Base-by-base conservation (phyloP, 1,140 invertebrate species). In the Pentalonia nigronervosa region DNA sequence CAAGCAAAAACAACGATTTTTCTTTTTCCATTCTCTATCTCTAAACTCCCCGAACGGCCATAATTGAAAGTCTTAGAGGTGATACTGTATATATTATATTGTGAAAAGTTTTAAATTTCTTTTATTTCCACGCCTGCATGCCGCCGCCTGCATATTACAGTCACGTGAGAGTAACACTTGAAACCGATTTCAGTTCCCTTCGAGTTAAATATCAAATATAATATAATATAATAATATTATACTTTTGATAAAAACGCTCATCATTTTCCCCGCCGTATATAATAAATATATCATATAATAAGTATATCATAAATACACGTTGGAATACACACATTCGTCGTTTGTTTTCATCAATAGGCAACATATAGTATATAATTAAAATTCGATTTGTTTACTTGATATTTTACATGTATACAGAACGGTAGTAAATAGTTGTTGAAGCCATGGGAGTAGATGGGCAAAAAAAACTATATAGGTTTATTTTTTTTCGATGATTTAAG, bases 1-100 rank as follows among this genome's bases (percentile, higher is more conserved):
- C 88, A 36, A 89, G 81, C 81, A 86, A 93, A 93, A 93, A 93
- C 81, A 56, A 84, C 91, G 91, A 84, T 93, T 93, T 93, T 93
- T 91, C 90, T 91, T 91, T 83, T 91, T 47, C 45, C 90, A 48
- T 91, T 81, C 67, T 83, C 45, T 83, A n/a, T 48, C 90, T 81
- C 76, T 91, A 91, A 91, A 91, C 67, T 91, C 90, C 90, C 90
- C 21, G 90, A 91, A 91, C 76, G 67, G n/a, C 90, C 67, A 91
- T 91, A 91, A 91, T 91, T 91, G 90, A 91, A 91, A 91, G 90
- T 91, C 90, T 91, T 91, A 81, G 30, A 91, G 90, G 90, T 81
- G 90, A 83, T 83, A 91, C 41, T 91, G 90, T 83, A 83, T 83
- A 83, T 48, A 83, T 91, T 91, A 91, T 41, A 67, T 90, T 76